phyloP scores from a whole-genome alignment of 2,888 invertebrate species.

The Drosophila siamana region DNA sequence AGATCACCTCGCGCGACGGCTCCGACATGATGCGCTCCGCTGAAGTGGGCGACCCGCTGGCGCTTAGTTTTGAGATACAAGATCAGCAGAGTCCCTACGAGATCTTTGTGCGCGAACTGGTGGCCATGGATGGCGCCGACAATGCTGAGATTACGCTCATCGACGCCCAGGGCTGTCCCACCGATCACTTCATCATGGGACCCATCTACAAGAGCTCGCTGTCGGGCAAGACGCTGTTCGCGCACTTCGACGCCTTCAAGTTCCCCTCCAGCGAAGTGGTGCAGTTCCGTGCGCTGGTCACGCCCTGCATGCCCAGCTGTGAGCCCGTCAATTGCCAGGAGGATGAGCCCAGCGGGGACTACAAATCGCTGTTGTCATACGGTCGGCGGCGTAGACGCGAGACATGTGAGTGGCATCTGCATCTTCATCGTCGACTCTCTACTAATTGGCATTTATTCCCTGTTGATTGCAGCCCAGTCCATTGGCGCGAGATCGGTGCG shows the following conservation, averaged over 20 bases:
- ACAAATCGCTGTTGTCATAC: constrained; percentile 92
- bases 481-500: constrained; percentile 70
- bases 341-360: constrained; percentile 92
- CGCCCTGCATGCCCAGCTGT: constrained; percentile 96
- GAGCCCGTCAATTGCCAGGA: constrained; percentile 96
- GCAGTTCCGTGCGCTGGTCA: constrained; percentile 96
- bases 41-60: constrained; percentile 96
- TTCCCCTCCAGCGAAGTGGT: constrained; percentile 97
- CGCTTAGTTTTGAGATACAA: constrained; percentile 95
- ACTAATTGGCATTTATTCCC: background rate
- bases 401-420: constrained; percentile 76
- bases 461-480: constrained; percentile 4
- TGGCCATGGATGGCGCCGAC: constrained; percentile 97
- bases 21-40: constrained; percentile 93
- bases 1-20: constrained; percentile 93
- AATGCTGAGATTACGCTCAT: constrained; percentile 96
- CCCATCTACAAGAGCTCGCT: constrained; percentile 93
- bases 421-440: background rate
- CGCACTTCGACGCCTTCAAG: constrained; percentile 97
- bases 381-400: constrained; percentile 91
- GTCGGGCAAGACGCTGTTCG: constrained; percentile 93
- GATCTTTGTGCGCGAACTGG: constrained; percentile 96
- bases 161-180: constrained; percentile 96
- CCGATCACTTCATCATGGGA: constrained; percentile 97
- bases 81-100: constrained; percentile 97